Percentiles rank a stretch among this genome's conserved stretches.
These are phyloP conservation scores for Narcine bancroftii DNA, from an alignment of 2,113 vertebrate species.

Conservation along the genomic window DNA sequence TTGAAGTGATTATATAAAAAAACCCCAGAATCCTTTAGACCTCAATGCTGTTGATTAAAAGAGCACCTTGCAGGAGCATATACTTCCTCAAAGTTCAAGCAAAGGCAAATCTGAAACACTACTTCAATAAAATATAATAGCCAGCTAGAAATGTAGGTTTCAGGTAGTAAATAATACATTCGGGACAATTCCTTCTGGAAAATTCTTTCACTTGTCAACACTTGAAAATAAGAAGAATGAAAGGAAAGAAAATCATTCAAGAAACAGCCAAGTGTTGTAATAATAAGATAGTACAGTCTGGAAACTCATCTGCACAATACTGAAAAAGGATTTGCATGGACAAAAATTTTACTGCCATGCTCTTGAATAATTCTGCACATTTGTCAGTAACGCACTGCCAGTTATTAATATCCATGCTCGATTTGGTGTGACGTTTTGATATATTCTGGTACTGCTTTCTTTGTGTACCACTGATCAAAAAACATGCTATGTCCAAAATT, in stretches of 20 bases:
- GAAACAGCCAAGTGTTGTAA: background rate
- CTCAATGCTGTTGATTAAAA: background rate
- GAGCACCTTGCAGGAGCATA: background rate
- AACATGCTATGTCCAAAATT: no score
- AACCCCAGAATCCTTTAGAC: background rate
- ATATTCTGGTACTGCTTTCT: no score
- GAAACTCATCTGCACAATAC: no score
- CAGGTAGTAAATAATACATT: background rate
- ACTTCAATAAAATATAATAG: background rate
- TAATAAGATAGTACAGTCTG: background rate
- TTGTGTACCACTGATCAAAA: no score
- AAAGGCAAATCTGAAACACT: slow-evolving; percentile 2
- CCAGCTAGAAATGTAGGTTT: background rate
- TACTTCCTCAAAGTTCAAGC: background rate
- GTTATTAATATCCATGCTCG: no score
- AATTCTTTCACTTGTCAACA: background rate
- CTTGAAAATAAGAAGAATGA: background rate
- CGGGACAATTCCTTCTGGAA: background rate
- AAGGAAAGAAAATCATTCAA: background rate
- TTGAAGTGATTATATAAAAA: background rate
- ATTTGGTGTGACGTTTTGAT: no score
- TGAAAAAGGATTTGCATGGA: no score
- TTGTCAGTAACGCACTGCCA: no score
- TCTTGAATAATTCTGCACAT: no score
- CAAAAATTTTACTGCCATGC: no score